Conservation (phyloP, 2,797 vertebrate species). For the Lates japonicus region DNA sequence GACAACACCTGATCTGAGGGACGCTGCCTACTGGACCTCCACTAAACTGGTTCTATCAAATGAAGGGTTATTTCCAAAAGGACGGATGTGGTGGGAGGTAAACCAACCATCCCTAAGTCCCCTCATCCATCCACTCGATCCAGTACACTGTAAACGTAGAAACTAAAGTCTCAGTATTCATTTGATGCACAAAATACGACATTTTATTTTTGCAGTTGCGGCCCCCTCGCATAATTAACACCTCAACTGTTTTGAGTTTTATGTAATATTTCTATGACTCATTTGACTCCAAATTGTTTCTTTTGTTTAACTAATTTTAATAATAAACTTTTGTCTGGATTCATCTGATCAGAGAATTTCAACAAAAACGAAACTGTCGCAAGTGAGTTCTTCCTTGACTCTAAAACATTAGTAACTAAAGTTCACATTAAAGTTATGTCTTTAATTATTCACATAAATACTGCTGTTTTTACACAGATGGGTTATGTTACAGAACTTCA, state of each 20-base stretch:
- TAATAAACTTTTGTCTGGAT: background rate
- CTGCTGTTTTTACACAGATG: background rate
- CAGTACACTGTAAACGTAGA: slow-evolving; percentile 4
- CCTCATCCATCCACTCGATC: background rate
- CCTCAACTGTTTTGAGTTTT: background rate
- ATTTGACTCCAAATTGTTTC: background rate
- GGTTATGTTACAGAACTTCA: background rate
- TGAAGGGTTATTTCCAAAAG: slow-evolving; percentile 43
- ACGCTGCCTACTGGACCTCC: slow-evolving; percentile 61
- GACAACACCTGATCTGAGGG: slow-evolving; percentile 71
- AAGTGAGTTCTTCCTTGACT: background rate
- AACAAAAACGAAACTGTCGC: too few relatives aligned
- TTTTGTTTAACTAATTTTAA: background rate
- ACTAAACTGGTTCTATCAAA: slow-evolving; percentile 49
- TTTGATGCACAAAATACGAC: background rate
- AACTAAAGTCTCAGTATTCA: background rate
- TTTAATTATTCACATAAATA: background rate
- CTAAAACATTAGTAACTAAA: background rate
- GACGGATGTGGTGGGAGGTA: slow-evolving; percentile 29
- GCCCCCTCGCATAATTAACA: background rate
- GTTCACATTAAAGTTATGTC: background rate
- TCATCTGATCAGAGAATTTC: background rate
- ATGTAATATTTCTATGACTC: background rate
- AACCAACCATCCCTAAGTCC: slow-evolving; percentile 14
- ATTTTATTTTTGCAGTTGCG: background rate